These are phyloP conservation scores for Platysternon megacephalum DNA, from an alignment of 2,113 vertebrate genomes.

Conservation along the genomic window DNA sequence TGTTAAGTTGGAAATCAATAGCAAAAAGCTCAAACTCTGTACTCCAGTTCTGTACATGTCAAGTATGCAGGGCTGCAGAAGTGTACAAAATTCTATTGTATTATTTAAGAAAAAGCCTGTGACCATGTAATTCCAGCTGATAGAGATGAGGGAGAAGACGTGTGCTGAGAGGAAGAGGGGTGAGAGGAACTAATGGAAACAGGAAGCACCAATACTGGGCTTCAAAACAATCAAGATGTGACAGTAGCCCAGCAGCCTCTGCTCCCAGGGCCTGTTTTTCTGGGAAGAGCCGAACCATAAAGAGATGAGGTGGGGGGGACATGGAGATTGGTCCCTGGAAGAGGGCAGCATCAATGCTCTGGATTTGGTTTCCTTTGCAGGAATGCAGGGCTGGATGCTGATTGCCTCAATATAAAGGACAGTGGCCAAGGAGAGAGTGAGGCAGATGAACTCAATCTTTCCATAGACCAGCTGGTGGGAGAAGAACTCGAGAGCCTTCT, in stretches of 20 bases:
- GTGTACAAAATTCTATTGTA: no score
- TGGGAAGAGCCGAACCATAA: background rate
- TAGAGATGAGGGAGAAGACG: background rate
- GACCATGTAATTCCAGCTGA: background rate
- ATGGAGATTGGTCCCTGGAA: background rate
- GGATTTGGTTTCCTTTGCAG: conserved; percentile 67
- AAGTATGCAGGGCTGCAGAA: no score
- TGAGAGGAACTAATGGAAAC: background rate
- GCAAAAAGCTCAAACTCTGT: no score
- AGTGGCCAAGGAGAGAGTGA: conserved; percentile 88
- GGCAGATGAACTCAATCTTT: conserved; percentile 87
- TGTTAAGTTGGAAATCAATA: no score
- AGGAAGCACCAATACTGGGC: background rate
- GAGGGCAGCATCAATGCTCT: background rate
- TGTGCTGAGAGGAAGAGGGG: background rate
- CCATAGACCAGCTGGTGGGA: conserved; percentile 85
- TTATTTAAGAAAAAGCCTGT: no score
- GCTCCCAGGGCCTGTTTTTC: background rate
- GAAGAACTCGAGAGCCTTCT: conserved; percentile 88
- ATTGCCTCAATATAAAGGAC: conserved; percentile 88
- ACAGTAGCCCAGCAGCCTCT: background rate
- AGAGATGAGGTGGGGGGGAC: background rate
- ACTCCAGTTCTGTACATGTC: no score
- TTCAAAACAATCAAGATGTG: background rate
- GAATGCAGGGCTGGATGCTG: conserved; percentile 81